These are phyloP conservation scores for Mylabris phalerata DNA, from an alignment of 1,140 invertebrate genomes.

Conservation along the genomic window DNA sequence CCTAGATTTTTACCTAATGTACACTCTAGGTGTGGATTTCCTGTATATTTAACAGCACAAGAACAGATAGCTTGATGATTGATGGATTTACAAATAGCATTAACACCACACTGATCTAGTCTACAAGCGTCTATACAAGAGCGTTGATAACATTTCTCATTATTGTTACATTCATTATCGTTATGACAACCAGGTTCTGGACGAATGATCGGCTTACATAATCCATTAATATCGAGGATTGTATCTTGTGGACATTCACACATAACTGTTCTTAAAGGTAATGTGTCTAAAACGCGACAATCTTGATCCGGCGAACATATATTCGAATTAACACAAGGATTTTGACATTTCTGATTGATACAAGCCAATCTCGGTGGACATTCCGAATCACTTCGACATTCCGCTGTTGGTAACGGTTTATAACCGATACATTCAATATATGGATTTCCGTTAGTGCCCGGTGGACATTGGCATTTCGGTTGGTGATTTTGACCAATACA, in stretches of 20 bases:
- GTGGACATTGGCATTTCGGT: slow-evolving; percentile 68
- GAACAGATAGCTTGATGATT: slow-evolving; percentile 70
- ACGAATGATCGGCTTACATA: slow-evolving; percentile 51
- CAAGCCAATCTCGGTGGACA: slow-evolving; percentile 68
- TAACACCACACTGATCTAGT: slow-evolving; percentile 70
- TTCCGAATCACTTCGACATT: slow-evolving; percentile 68
- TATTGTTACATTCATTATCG: slow-evolving; percentile 65
- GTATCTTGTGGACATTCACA: slow-evolving; percentile 74
- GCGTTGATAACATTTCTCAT: slow-evolving; percentile 66
- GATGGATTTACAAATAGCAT: slow-evolving; percentile 71
- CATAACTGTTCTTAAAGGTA: slow-evolving; percentile 71
- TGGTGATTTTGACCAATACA: slow-evolving; percentile 70
- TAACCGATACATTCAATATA: slow-evolving; percentile 59
- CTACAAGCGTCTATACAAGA: slow-evolving; percentile 74
- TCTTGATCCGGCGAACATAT: slow-evolving; percentile 68
- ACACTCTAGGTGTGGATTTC: slow-evolving; percentile 79
- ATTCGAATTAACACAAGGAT: slow-evolving; percentile 63
- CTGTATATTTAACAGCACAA: slow-evolving; percentile 70
- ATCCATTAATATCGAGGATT: slow-evolving; percentile 53
- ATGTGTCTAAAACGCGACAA: slow-evolving; percentile 69
- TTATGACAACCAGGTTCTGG: slow-evolving; percentile 54
- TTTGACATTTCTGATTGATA: slow-evolving; percentile 65
- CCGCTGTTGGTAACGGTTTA: slow-evolving; percentile 41
- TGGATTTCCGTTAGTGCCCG: slow-evolving; percentile 70
- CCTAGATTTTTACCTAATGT: slow-evolving; percentile 47